phyloP scores from a whole-genome alignment of 2,113 vertebrate species.

The Spermophilus dauricus region DNA sequence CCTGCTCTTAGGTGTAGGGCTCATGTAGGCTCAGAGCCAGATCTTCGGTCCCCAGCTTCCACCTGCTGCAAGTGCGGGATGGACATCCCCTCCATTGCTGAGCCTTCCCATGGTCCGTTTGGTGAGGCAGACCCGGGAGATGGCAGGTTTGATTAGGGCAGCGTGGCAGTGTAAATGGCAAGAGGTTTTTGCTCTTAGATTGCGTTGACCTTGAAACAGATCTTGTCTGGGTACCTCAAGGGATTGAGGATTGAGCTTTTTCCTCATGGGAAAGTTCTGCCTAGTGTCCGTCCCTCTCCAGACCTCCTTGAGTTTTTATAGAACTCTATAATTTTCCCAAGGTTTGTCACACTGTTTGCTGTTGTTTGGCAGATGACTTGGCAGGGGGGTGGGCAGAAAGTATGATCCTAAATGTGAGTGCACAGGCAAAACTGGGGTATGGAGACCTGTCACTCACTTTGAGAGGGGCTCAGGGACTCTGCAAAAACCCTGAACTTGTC shows the following conservation, averaged over 20 bases:
- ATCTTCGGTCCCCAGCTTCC: neutral
- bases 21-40: neutral
- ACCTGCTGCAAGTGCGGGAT: accelerated
- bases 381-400: neutral
- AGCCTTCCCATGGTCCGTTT: neutral
- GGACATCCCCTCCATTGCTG: neutral
- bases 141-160: neutral
- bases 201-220: neutral
- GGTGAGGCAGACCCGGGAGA: neutral
- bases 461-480: neutral
- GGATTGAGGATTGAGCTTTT: neutral
- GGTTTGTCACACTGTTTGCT: neutral
- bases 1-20: neutral
- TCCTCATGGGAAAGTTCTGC: neutral
- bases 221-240: neutral
- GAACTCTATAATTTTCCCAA: neutral
- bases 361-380: neutral
- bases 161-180: neutral
- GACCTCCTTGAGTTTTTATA: neutral
- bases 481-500: neutral
- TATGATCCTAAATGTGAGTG: neutral
- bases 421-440: neutral
- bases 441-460: neutral
- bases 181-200: neutral
- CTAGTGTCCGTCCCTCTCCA: neutral